phyloP scores from a whole-genome alignment of 2,888 invertebrate species.

The Drosophila emarginata region DNA sequence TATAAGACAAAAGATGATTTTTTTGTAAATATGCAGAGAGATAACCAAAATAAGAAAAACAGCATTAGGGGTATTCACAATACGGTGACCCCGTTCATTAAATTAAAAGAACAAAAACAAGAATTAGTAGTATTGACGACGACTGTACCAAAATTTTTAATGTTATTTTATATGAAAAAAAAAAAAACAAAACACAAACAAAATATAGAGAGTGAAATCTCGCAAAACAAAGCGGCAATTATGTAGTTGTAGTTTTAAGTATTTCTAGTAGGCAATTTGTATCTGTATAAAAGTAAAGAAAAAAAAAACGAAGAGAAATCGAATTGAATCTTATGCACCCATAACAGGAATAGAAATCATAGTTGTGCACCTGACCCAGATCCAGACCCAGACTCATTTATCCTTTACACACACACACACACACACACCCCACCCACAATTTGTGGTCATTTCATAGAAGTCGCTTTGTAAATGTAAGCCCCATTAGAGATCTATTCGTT shows the following conservation, averaged over 20 bases:
- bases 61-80: constrained; percentile 53
- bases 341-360: constrained; percentile 19
- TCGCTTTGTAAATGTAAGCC: constrained; percentile 55
- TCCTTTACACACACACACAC: no score
- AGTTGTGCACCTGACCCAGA: constrained; percentile 20
- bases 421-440: constrained; percentile 1
- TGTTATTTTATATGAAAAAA: constrained; percentile 34
- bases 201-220: background rate
- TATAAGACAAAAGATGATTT: background rate
- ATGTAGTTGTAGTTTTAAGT: constrained; percentile 63
- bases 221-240: constrained; percentile 50
- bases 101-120: background rate
- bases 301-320: background rate
- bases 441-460: constrained; percentile 17
- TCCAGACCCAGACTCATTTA: no score
- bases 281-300: constrained; percentile 55
- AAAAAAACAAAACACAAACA: no score
- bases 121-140: constrained; percentile 37
- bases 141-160: constrained; percentile 72
- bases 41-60: constrained; percentile 49
- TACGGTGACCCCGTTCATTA: constrained; percentile 16
- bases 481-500: constrained; percentile 31
- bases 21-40: constrained; percentile 54
- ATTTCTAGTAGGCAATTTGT: constrained; percentile 59
- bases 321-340: constrained; percentile 14